Evolutionary conservation across 2,888 invertebrate genomes (phyloP), one percentile per base, ranked within the genome.

Genomic region (Thymelicus acteon): DNA sequence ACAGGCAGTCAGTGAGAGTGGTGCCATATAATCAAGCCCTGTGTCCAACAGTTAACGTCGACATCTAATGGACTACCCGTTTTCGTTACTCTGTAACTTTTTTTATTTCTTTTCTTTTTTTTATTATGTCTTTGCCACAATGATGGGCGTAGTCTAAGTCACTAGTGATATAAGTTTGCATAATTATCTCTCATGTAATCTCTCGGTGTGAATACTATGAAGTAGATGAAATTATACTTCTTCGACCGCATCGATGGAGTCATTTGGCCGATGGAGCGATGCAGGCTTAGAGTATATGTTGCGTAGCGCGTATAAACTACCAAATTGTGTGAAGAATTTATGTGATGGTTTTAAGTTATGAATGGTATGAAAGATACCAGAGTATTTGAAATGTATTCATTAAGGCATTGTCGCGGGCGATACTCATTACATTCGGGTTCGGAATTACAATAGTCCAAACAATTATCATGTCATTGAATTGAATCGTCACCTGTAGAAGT

Each of bases 141-240:
- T 31, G 57, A 57, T 39, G 37, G 31, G 37, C 60, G 60, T 67
- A 67, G 66, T 66, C 66, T 58, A 66, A 58, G 66, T 60, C 66
- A 67, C 40, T 67, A 67, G 66, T 44, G 10, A 24, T n/a, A 19
- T 66, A 66, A 47, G 58, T 47, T 58, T 66, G 31, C 47, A 54
- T 64, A 0, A 31, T 31, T 31, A 31, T 7, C 1, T 63, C 13
- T 48, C 63, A 39, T 49, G 4, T 63, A 37, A 37, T 49, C 2
- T 49, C 10, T 63, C 8, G 1, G n/a, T 48, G 49, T 6, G 4
- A 10, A 15, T 62, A 37, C 48, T 62, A 7, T 37, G 49, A 37
- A 15, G 39, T 54, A 19, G 15, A 40, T 19, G 40, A 64, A 64
- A 40, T 64, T 64, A 54, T 54, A 54, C 64, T 64, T 54, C 24